Conservation (phyloP, 2,797 vertebrate species). For the Liasis olivaceus region DNA sequence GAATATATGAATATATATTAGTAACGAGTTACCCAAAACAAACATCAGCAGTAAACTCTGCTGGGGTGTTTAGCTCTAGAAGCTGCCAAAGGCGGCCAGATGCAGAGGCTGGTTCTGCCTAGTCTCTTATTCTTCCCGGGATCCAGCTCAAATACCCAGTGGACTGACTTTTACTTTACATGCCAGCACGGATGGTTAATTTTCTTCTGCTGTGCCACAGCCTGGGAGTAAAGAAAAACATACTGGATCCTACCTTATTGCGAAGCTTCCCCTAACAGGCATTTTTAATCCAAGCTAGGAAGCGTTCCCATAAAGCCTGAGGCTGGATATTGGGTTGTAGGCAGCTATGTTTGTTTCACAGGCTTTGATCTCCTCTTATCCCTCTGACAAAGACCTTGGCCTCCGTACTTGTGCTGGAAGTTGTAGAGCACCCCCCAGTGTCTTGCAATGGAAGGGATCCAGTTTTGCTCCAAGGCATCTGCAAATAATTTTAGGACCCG, state of each 20-base stretch:
- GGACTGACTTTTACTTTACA: not conserved
- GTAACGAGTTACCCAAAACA: not conserved
- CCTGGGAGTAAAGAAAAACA: not conserved
- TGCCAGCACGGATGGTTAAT: not conserved
- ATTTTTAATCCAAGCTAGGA: not conserved
- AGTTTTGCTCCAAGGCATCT: not conserved
- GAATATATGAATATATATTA: not conserved
- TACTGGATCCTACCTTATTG: not conserved
- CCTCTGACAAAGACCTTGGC: not conserved
- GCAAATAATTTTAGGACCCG: not conserved
- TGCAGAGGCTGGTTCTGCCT: not conserved
- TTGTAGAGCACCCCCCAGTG: not conserved
- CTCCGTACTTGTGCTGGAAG: not conserved
- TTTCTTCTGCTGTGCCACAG: not conserved
- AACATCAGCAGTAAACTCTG: not conserved
- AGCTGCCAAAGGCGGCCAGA: not conserved
- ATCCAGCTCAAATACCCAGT: not conserved
- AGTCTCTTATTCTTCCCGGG: not conserved
- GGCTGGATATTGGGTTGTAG: not conserved
- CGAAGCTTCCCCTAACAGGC: not conserved
- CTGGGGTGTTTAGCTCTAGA: not conserved
- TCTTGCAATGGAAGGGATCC: not conserved
- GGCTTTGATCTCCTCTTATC: not conserved
- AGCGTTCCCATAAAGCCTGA: not conserved
- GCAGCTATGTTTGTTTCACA: not conserved